Evolutionary conservation across 1,140 invertebrate species (phyloP).

Genomic region (Meloidogyne exigua): DNA sequence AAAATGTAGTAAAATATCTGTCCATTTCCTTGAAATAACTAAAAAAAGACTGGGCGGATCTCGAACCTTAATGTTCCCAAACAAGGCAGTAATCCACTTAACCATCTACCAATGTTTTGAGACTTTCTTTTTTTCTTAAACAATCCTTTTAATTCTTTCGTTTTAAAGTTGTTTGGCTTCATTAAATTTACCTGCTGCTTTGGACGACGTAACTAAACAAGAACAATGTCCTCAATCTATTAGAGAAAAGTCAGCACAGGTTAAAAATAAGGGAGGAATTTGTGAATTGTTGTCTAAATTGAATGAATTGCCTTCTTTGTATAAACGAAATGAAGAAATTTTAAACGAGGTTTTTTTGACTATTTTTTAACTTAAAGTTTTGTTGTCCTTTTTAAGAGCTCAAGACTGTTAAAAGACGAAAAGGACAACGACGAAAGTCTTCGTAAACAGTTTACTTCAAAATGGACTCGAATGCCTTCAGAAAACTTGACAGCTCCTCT

Average conservation of each 20-base stretch:
- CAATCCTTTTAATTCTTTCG: too few species aligned
- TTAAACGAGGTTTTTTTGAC: conserved; percentile 77
- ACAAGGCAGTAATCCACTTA: too few species aligned
- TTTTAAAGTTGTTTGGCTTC: conserved; percentile 67
- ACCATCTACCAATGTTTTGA: too few species aligned
- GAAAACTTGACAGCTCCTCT: conserved; percentile 84
- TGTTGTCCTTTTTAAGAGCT: conserved; percentile 68
- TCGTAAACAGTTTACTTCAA: conserved; percentile 79
- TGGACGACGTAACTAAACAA: conserved; percentile 79
- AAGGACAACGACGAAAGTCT: conserved; percentile 83
- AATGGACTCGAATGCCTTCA: conserved; percentile 86
- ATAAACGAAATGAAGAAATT: conserved; percentile 90
- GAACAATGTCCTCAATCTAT: conserved; percentile 82
- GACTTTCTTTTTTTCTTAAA: too few species aligned
- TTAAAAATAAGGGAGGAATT: conserved; percentile 62
- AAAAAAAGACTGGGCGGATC: too few species aligned
- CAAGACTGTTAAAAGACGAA: conserved; percentile 85
- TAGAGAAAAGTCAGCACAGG: conserved; percentile 76
- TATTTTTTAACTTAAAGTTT: neutral
- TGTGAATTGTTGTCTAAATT: conserved; percentile 67
- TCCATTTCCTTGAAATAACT: too few species aligned
- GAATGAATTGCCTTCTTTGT: conserved; percentile 81
- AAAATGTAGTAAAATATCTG: too few species aligned
- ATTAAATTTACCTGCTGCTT: conserved; percentile 91
- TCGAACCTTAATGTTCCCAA: too few species aligned